Evolutionary conservation across 2,888 invertebrate species (phyloP).

Genomic region (Athalia cordata): DNA sequence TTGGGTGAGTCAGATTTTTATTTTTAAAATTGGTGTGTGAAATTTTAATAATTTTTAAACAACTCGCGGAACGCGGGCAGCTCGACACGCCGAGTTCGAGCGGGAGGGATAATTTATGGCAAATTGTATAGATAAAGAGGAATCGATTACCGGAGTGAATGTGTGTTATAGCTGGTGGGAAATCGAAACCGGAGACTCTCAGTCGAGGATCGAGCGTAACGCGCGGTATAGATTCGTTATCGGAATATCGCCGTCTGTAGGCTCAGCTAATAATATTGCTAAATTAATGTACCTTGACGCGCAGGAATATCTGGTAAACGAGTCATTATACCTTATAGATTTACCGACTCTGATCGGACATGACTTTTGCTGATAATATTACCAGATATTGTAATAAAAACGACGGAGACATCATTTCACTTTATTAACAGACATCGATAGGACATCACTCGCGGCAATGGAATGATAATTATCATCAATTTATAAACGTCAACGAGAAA

Average conservation of each 20-base stretch:
- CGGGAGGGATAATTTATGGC: background rate
- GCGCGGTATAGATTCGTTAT: background rate
- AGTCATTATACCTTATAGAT: conserved; percentile 20
- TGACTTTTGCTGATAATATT: conserved; percentile 22
- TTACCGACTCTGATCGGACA: conserved; percentile 20
- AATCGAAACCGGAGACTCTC: background rate
- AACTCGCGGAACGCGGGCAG: too few species aligned
- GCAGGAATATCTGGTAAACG: conserved; percentile 19
- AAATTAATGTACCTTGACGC: conserved; percentile 29
- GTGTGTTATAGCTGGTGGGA: too few species aligned
- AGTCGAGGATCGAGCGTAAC: background rate
- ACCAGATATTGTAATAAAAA: background rate
- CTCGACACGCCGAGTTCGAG: background rate
- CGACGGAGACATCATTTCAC: background rate
- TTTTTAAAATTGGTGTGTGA: background rate
- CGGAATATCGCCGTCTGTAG: conserved; percentile 1
- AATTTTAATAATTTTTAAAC: background rate
- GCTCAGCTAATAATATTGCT: conserved; percentile 21
- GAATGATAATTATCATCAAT: background rate
- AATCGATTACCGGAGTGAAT: conserved; percentile 2
- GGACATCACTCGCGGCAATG: background rate
- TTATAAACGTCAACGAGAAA: background rate
- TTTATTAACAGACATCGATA: background rate
- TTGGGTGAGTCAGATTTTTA: conserved; percentile 81
- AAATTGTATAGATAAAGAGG: background rate